These are phyloP conservation scores for Macrocentrus cingulum DNA, from an alignment of 1,140 invertebrate genomes.

Conservation along the genomic window DNA sequence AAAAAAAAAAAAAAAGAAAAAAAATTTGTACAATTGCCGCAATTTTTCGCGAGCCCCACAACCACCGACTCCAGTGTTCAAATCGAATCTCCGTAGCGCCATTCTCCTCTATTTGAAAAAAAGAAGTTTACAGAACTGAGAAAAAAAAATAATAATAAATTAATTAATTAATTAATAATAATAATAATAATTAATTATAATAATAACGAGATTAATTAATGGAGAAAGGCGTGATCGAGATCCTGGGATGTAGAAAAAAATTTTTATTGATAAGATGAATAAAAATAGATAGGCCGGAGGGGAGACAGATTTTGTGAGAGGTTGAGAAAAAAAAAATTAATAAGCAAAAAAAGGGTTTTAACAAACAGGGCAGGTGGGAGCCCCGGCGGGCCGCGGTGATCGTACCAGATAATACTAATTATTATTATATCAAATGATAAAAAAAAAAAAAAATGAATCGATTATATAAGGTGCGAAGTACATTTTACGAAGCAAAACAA, in stretches of 20 bases:
- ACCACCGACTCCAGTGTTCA: constrained; percentile 59
- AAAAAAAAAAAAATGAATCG: constrained; percentile 33
- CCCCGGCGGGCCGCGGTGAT: constrained; percentile 45
- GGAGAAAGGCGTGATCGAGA: neutral
- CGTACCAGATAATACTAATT: constrained; percentile 53
- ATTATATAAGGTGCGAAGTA: constrained; percentile 36
- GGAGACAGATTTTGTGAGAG: too few species aligned
- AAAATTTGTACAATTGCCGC: constrained; percentile 32
- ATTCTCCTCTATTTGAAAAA: constrained; percentile 37
- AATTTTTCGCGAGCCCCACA: constrained; percentile 46
- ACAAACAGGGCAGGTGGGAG: constrained; percentile 30
- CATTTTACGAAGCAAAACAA: constrained; percentile 28
- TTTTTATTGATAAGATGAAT: constrained; percentile 32
- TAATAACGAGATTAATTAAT: constrained; percentile 15
- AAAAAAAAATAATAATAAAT: constrained; percentile 1
- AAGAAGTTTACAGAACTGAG: neutral
- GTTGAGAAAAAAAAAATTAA: constrained; percentile 21
- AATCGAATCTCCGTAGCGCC: constrained; percentile 43
- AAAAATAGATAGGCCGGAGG: constrained; percentile 19
- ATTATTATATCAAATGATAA: constrained; percentile 51
- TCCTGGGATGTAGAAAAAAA: constrained; percentile 25
- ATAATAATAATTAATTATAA: neutral
- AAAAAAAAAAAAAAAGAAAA: too few species aligned
- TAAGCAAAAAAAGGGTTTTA: constrained; percentile 5
- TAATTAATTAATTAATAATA: neutral